These are phyloP conservation scores for Orius insidiosus DNA, from an alignment of 1,140 invertebrate genomes.

Conservation along the genomic window DNA sequence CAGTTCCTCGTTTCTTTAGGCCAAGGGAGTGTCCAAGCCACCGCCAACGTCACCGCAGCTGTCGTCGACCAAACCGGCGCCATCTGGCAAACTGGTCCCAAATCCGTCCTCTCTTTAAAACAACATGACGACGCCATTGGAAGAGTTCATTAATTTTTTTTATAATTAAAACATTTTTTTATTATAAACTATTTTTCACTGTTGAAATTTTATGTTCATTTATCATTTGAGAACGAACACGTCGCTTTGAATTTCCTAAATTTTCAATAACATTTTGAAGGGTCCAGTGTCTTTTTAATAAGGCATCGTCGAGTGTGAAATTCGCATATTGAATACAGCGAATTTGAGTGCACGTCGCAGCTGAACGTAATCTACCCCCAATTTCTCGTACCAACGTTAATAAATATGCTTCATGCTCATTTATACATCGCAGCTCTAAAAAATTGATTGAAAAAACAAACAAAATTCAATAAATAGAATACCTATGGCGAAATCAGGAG, in stretches of 20 bases:
- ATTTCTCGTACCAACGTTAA: constrained; percentile 58
- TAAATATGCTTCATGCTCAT: constrained; percentile 62
- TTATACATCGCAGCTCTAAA: constrained; percentile 69
- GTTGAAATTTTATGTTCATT: too few species aligned
- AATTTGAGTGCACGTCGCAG: constrained; percentile 61
- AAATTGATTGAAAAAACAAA: constrained; percentile 20
- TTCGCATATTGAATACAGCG: constrained; percentile 66
- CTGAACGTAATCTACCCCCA: constrained; percentile 54
- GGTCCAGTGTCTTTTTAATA: constrained; percentile 70
- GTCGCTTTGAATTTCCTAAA: constrained; percentile 30
- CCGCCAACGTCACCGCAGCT: constrained; percentile 46
- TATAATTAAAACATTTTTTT: too few species aligned
- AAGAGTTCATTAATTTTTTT: constrained; percentile 8
- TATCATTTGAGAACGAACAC: constrained; percentile 15
- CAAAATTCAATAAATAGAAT: constrained; percentile 20
- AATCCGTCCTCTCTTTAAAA: constrained; percentile 44
- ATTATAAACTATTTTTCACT: too few species aligned
- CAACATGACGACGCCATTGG: constrained; percentile 41
- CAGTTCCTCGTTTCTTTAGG: constrained; percentile 48
- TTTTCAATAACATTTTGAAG: constrained; percentile 55
- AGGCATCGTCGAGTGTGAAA: constrained; percentile 56
- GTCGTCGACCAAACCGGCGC: constrained; percentile 52
- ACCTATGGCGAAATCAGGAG: constrained; percentile 77
- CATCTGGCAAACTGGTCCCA: constrained; percentile 58
- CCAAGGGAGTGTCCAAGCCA: constrained; percentile 34